These are phyloP conservation scores for Ammospiza caudacuta DNA, from an alignment of 2,113 vertebrate species.

Conservation along the genomic window DNA sequence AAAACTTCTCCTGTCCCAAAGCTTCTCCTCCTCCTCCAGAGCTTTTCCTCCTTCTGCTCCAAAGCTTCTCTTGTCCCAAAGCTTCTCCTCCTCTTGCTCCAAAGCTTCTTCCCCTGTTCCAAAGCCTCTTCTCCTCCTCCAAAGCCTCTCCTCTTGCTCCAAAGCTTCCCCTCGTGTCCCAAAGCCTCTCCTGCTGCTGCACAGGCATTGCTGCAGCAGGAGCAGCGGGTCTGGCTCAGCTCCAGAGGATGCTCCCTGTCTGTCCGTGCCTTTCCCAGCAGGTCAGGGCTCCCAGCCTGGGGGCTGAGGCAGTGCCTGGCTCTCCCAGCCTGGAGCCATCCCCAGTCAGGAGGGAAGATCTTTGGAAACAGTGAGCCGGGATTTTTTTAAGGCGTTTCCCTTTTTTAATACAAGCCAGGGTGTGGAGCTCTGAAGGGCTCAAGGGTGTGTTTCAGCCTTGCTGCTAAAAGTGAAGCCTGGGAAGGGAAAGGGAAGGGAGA, in stretches of 20 bases:
- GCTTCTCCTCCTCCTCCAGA: background rate
- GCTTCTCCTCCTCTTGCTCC: background rate
- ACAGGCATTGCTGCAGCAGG: background rate
- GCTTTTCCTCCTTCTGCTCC: background rate
- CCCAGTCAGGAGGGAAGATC: background rate
- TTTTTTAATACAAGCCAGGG: background rate
- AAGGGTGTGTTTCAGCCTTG: background rate
- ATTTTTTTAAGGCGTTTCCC: fast-evolving
- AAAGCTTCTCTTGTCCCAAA: background rate
- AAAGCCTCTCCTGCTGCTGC: background rate
- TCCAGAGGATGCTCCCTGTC: background rate
- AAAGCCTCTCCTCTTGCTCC: background rate
- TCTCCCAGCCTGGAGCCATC: fast-evolving
- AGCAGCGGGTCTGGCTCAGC: background rate
- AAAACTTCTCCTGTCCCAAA: too few species aligned
- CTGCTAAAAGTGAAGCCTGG: background rate
- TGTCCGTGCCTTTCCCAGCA: fast-evolving
- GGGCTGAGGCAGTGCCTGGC: background rate
- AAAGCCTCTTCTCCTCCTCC: background rate
- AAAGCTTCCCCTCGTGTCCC: too few species aligned
- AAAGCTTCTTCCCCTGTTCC: background rate
- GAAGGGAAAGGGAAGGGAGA: background rate
- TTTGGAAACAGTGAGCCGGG: slow-evolving; percentile 15
- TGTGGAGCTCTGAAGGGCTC: slow-evolving; percentile 8
- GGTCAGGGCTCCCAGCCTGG: fast-evolving